A percentile compares a stretch with the other conserved stretches of the same genome.
Conservation (phyloP, 2,797 vertebrate species). For the Acanthis flammea region DNA sequence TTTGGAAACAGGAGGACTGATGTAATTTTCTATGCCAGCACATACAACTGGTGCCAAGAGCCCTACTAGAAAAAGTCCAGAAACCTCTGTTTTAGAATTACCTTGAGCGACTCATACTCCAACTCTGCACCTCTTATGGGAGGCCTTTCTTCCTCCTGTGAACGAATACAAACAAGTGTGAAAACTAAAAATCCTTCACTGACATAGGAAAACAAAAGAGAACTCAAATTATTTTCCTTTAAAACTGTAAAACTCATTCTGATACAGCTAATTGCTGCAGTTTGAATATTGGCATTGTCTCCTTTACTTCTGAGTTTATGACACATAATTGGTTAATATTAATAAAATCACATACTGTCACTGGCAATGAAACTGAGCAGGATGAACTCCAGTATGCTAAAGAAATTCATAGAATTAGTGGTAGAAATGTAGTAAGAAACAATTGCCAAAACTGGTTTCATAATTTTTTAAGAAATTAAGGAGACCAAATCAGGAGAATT, state of each 20-base stretch:
- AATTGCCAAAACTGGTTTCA: neutral
- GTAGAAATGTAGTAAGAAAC: neutral
- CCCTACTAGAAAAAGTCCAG: neutral
- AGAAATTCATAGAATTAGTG: neutral
- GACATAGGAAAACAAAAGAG: neutral
- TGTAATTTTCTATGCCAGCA: neutral
- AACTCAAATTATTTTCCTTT: neutral
- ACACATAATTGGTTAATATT: neutral
- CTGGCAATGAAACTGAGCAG: neutral
- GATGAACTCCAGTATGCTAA: neutral
- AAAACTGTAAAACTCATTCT: neutral
- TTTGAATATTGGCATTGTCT: neutral
- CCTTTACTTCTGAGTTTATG: neutral
- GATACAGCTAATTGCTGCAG: neutral
- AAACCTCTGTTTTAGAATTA: slow-evolving; percentile 57
- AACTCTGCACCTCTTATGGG: slow-evolving; percentile 92
- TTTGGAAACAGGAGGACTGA: neutral
- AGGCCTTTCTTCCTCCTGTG: slow-evolving; percentile 85
- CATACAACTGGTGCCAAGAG: neutral
- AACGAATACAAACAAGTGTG: neutral
- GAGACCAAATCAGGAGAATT: neutral
- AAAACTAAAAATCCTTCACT: neutral
- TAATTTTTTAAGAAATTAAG: neutral
- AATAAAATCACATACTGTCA: neutral
- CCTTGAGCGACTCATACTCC: slow-evolving; percentile 98